A percentile compares a stretch with the other conserved stretches of the same genome.
phyloP scores from a whole-genome alignment of 2,113 vertebrate genomes.

The Tringa solitaria region DNA sequence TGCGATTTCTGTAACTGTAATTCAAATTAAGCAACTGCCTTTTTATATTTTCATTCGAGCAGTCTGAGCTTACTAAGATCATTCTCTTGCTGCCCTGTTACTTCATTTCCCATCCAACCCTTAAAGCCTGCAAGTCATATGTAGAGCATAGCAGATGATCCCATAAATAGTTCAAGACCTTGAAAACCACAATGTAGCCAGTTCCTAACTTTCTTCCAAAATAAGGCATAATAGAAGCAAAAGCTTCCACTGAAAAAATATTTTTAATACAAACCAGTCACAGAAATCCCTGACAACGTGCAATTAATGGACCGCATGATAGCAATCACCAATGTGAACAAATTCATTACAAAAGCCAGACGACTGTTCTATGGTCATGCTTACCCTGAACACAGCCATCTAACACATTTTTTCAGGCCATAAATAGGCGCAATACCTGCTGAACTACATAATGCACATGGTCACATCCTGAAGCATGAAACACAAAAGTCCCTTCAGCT shows the following conservation, averaged over 20 bases:
- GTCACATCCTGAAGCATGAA: background rate
- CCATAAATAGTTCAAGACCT: conserved; percentile 6
- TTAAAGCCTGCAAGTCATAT: background rate
- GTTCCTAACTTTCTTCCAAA: conserved; percentile 31
- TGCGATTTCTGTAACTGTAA: background rate
- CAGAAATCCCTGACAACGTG: background rate
- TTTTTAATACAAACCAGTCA: background rate
- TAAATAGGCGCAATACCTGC: background rate
- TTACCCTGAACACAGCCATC: background rate
- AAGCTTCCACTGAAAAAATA: background rate
- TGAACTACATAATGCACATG: background rate
- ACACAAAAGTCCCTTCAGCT: background rate
- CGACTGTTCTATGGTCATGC: background rate
- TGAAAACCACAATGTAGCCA: background rate
- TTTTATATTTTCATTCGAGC: background rate
- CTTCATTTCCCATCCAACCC: background rate
- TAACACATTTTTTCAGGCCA: background rate
- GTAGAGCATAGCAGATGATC: background rate
- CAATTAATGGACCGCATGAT: background rate
- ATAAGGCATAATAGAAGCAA: background rate
- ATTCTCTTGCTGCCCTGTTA: background rate
- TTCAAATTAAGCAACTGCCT: background rate
- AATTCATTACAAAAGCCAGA: background rate
- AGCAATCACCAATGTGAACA: background rate
- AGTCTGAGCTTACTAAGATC: background rate